A percentile compares a stretch with the other conserved stretches of the same genome.
Conservation (phyloP, 64 coral and sea anemone species). For the Catalaphyllia jardinei region DNA sequence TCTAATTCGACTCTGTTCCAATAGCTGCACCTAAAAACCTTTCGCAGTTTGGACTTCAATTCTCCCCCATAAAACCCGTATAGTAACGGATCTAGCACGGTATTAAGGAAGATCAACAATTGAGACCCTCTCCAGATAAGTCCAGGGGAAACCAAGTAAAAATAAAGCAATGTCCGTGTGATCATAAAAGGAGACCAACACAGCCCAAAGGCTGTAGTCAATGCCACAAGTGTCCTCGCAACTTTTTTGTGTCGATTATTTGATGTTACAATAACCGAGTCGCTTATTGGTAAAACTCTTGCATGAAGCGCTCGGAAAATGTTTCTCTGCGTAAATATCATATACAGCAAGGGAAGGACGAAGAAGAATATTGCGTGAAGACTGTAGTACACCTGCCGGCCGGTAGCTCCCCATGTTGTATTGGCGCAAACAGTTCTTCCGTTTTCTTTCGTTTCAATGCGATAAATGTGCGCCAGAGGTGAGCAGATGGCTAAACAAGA, state of each 20-base stretch:
- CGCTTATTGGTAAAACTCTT: neutral
- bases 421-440: neutral
- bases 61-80: conserved; percentile 14
- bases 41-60: neutral
- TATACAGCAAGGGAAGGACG: neutral
- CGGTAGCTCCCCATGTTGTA: conserved; percentile 15
- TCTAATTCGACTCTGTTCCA: neutral
- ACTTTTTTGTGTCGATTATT: neutral
- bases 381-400: conserved; percentile 32
- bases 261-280: conserved; percentile 29
- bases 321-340: conserved; percentile 1
- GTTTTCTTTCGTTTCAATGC: neutral
- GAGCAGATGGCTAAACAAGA: neutral
- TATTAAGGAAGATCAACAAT: conserved; percentile 24
- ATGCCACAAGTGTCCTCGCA: conserved; percentile 3
- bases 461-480: neutral
- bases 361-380: conserved; percentile 19
- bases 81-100: conserved; percentile 6
- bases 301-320: neutral
- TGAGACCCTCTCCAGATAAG: conserved; percentile 25
- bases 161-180: conserved; percentile 13
- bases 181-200: conserved; percentile 41
- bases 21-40: neutral
- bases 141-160: neutral
- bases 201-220: neutral